Evolutionary conservation across 2,113 vertebrate species (phyloP).

Genomic region (Myrmecobius fasciatus): DNA sequence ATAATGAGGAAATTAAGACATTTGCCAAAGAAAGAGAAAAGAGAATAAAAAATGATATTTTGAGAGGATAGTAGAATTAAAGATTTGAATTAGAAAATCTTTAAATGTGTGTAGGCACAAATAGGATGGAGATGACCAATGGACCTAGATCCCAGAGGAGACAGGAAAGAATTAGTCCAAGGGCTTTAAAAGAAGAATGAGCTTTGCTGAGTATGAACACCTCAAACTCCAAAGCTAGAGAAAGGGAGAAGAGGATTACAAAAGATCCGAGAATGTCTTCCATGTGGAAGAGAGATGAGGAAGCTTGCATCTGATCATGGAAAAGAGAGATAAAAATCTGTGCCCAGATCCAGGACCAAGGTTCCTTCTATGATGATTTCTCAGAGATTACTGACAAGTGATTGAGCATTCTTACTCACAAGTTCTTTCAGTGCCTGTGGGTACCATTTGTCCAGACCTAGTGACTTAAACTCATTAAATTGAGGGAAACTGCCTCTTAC

Average conservation of each 20-base stretch:
- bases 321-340: background rate
- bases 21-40: background rate
- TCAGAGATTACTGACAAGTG: background rate
- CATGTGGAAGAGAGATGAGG: background rate
- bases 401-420: background rate
- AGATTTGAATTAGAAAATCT: background rate
- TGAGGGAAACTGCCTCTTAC: background rate
- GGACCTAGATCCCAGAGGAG: background rate
- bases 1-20: background rate
- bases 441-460: background rate
- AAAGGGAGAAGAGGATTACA: background rate
- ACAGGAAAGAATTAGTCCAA: background rate
- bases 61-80: background rate
- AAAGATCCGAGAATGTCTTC: background rate
- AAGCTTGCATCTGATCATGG: background rate
- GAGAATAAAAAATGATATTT: background rate
- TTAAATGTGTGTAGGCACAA: background rate
- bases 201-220: background rate
- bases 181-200: background rate
- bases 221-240: background rate
- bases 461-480: background rate
- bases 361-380: background rate
- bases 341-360: background rate
- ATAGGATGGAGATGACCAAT: background rate
- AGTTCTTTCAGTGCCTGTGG: background rate